Evolutionary conservation across 2,888 invertebrate genomes (phyloP), one percentile per base, ranked within the genome.

Genomic region (Meiosimyza platycephala): DNA sequence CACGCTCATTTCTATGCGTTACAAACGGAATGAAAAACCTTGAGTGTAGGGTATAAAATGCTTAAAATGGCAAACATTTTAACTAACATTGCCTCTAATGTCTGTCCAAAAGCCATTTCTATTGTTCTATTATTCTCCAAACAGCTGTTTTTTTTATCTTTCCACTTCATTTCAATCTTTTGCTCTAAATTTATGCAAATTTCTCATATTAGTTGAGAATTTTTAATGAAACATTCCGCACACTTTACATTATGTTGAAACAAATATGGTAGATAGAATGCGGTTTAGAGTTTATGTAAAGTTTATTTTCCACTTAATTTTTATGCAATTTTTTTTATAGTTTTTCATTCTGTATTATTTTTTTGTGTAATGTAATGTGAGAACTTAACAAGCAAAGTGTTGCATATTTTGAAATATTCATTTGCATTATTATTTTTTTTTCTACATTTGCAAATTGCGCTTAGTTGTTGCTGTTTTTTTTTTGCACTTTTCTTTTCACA

Each of bases 121-220:
- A 13, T 55, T 57, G 18, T 57, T 3, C n/a, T 3, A 1, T 0
- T 57, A 28, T 22, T 16, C 18, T 18, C n/a, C 54, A 12, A 18
- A n/a, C 57, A 22, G 18, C 57, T 18, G n/a, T 2, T 57, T 55
- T 9, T 3, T 7, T 57, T 57, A 9, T 18, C 12, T 5, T 57
- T 15, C 3, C 15, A 1, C 18, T 18, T 12, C 18, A 57, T 57
- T 57, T 57, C 12, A 18, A 57, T 28, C 16, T 18, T 54, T 12
- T 3, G n/a, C 57, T 22, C 28, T 57, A 16, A 57, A 57, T 57
- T 57, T 16, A 70, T 70, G 70, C 70, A 70, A 70, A 70, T 70
- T 70, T 62, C 52, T 47, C 62, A 70, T 62, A 70, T 62, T 47
- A 70, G 70, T 16, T 70, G 54, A 52, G 70, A 62, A 70, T 70